Evolutionary conservation across 1,140 invertebrate species (phyloP).

Genomic region (Drosophila rhopaloa): DNA sequence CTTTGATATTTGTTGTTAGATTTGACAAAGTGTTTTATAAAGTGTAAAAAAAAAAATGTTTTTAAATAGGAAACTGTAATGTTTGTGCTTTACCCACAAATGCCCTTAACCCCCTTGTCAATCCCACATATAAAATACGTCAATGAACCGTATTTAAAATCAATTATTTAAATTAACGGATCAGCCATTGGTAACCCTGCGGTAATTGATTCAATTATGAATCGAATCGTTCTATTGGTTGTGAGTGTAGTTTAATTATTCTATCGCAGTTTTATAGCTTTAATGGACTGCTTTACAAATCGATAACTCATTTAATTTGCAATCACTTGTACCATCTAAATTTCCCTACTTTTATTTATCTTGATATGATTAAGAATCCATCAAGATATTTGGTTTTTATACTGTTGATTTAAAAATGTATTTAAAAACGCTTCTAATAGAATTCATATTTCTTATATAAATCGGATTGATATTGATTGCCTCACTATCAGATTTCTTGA

Average conservation of each 20-base stretch:
- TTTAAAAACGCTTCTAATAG: no score
- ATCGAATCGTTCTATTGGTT: neutral
- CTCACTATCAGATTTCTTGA: neutral
- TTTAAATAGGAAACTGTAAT: neutral
- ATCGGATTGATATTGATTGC: no score
- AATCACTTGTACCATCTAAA: no score
- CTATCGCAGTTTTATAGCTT: neutral
- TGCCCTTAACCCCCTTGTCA: neutral
- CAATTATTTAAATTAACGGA: slow-evolving; percentile 32
- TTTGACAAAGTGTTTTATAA: neutral
- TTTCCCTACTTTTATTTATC: no score
- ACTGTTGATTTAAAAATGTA: no score
- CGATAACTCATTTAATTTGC: neutral
- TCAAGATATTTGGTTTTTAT: no score
- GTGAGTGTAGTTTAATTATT: neutral
- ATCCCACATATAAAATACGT: slow-evolving; percentile 4
- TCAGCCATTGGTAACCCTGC: slow-evolving; percentile 3
- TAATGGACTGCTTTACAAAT: neutral
- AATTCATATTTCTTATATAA: no score
- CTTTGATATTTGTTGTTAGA: no score
- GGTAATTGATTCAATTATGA: slow-evolving; percentile 32
- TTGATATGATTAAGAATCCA: no score
- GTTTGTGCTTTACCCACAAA: neutral
- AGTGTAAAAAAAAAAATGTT: neutral
- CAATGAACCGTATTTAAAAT: slow-evolving; percentile 17